Evolutionary conservation across 1,140 invertebrate species (phyloP), one percentile per base, ranked within the genome.

Genomic region (Nomia melanderi): DNA sequence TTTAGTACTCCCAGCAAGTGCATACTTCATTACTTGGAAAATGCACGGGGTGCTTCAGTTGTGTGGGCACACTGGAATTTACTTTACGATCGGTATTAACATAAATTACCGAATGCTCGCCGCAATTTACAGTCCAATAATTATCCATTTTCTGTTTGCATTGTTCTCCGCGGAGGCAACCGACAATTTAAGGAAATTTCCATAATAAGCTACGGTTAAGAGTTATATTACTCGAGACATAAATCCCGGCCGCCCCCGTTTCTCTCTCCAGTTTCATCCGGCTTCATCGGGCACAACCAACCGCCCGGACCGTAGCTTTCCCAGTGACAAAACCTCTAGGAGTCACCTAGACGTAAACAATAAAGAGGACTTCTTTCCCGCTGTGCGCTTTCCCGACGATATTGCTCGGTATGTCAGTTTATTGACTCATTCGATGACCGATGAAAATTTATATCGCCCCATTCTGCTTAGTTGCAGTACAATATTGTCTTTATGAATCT

Each of bases 111-210:
- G 41, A 73, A 74, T 47, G 27, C 81, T 50, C 72, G 77, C 57
- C 62, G 62, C 75, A 72, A 83, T 83, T 83, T 77, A 72, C 80
- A 75, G 72, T 84, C 81, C 78, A 86, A 88, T 86, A 88, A 88
- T 87, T 89, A 88, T 84, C 83, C 87, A 81, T 86, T 88, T 87
- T 84, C 83, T 84, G 86, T 88, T 88, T 87, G 87, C 82, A 88
- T 87, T 88, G 87, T 87, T 86, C 77, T 78, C 67, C 50, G 74
- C 64, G 50, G 57, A 71, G 76, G 73, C 77, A 81, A 87, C 86
- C 81, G 80, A 64, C 81, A 83, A 83, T 88, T 87, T 83, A 78
- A 82, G 70, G 79, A 80, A 79, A 88, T 89, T 88, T 88, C 77
- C 86, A 87, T 88, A 89, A 88, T 88, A 82, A 84, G 81, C 80